These are phyloP conservation scores for Pissodes strobi DNA, from an alignment of 1,140 invertebrate species.

Conservation along the genomic window DNA sequence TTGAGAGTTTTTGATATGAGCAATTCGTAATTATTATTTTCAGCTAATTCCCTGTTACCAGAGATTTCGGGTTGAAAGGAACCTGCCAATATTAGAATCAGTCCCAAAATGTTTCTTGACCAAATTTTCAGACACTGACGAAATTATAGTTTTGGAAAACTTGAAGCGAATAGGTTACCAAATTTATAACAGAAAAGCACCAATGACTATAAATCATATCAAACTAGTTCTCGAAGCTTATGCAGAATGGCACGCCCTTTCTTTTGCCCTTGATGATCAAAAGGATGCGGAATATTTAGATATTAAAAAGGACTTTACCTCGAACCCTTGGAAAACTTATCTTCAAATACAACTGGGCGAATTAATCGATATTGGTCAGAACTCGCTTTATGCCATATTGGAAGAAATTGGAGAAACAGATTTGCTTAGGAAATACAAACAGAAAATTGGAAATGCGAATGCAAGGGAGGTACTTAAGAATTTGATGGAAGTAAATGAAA, in stretches of 20 bases:
- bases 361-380: conserved; percentile 14
- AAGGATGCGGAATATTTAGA: conserved; percentile 41
- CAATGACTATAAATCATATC: conserved; percentile 55
- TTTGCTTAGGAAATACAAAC: conserved; percentile 16
- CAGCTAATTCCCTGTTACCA: conserved; percentile 19
- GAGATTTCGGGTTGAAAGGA: conserved; percentile 17
- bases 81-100: conserved; percentile 39
- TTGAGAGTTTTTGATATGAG: too few species aligned
- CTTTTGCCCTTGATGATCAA: conserved; percentile 57
- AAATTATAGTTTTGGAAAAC: conserved; percentile 62
- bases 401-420: conserved; percentile 26
- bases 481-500: conserved; percentile 24
- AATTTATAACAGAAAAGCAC: conserved; percentile 55
- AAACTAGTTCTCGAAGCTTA: conserved; percentile 57
- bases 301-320: conserved; percentile 8
- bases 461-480: conserved; percentile 15
- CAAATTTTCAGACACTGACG: conserved; percentile 51
- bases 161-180: conserved; percentile 54
- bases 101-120: conserved; percentile 55
- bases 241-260: conserved; percentile 60
- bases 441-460: conserved; percentile 15
- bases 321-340: conserved; percentile 16
- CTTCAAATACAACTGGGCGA: conserved; percentile 8
- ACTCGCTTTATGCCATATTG: conserved; percentile 10
- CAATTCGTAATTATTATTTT: too few species aligned